Percentiles rank a stretch among this genome's conserved stretches.
These are phyloP conservation scores for Fopius arisanus DNA, from an alignment of 1,140 invertebrate genomes.

Conservation along the genomic window DNA sequence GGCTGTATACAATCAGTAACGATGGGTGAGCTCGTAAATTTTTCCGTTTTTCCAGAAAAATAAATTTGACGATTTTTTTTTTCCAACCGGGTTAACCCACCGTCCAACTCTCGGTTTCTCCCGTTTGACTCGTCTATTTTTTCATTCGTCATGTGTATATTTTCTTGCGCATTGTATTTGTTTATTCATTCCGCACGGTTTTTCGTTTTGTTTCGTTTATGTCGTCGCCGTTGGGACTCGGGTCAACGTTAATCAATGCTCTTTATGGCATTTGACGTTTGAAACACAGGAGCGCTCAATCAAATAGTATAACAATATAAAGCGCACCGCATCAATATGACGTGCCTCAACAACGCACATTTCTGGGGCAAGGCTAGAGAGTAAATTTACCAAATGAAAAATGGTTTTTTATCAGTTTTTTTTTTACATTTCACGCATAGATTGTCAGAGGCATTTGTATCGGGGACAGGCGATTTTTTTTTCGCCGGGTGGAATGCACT, in stretches of 20 bases:
- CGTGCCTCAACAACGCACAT: not conserved
- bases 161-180: slow-evolving; percentile 2
- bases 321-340: slow-evolving; percentile 3
- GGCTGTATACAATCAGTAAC: slow-evolving; percentile 9
- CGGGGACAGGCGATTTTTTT: not conserved
- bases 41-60: slow-evolving; percentile 19
- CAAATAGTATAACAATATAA: slow-evolving; percentile 1
- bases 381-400: not conserved
- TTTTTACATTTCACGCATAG: not conserved
- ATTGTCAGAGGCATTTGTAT: not conserved
- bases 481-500: not conserved
- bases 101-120: not conserved
- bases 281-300: not conserved
- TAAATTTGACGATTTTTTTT: slow-evolving; percentile 34
- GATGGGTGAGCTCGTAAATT: slow-evolving; percentile 30
- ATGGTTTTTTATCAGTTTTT: not conserved
- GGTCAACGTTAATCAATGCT: not conserved
- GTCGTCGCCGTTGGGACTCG: not conserved
- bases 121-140: not conserved
- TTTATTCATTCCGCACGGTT: slow-evolving; percentile 1
- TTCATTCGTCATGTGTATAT: slow-evolving; percentile 1
- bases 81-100: not conserved
- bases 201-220: slow-evolving; percentile 12
- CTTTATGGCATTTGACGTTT: not conserved
- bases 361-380: not conserved